Conservation (phyloP, 2,888 invertebrate genomes). For the Cephus sareptanus region DNA sequence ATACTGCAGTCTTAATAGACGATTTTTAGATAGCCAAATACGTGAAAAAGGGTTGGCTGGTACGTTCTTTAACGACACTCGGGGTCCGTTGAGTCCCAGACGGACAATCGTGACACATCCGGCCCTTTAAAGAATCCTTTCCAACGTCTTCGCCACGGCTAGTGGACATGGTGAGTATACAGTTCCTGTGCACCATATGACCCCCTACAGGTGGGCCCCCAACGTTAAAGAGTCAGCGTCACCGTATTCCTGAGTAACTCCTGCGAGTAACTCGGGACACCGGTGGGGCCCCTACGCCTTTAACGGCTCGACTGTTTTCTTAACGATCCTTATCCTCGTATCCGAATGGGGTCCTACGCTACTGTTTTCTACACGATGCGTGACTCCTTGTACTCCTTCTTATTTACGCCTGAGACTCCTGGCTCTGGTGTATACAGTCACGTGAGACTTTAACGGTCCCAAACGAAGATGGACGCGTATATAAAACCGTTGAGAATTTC, state of each 20-base stretch:
- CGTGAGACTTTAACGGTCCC: neutral
- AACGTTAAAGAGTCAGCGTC: neutral
- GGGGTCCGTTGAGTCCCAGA: neutral
- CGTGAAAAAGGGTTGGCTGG: neutral
- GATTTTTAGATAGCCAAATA: neutral
- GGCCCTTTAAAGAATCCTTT: conserved; percentile 44
- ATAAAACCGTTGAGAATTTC: neutral
- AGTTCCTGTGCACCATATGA: conserved; percentile 28
- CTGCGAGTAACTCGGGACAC: no score
- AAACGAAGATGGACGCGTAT: neutral
- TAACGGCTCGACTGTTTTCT: neutral
- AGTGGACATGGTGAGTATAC: conserved; percentile 13
- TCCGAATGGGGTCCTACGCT: neutral
- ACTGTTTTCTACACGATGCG: neutral
- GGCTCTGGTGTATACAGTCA: neutral
- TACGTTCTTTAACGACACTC: neutral
- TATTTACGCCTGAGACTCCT: neutral
- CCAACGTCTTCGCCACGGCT: conserved; percentile 51
- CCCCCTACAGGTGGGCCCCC: conserved; percentile 52
- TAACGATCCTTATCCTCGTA: neutral
- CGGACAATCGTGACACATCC: conserved; percentile 5
- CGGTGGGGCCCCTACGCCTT: neutral
- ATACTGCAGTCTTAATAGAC: neutral
- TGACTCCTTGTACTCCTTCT: neutral
- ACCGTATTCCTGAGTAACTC: neutral